Evolutionary conservation across 2,888 invertebrate species (phyloP).

Genomic region (Agriopis leucophaearia): DNA sequence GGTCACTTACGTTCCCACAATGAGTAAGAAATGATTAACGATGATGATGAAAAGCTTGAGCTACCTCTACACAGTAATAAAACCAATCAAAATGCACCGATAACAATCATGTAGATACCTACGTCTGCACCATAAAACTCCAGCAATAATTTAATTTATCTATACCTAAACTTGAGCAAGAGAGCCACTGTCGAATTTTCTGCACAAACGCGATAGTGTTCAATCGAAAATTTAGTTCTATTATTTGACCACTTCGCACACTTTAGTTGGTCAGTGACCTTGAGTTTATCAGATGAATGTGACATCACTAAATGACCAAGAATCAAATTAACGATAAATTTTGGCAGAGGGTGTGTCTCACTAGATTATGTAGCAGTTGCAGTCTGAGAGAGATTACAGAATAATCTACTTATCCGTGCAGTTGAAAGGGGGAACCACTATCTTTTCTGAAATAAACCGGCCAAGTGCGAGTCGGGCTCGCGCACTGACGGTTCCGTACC

Average conservation of each 20-base stretch:
- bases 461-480: no score
- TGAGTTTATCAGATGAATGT: constrained; percentile 1
- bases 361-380: background rate
- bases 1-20: no score
- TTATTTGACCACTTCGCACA: background rate
- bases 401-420: no score
- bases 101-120: background rate
- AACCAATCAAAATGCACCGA: background rate
- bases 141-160: background rate
- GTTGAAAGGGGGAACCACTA: no score
- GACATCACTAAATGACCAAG: background rate
- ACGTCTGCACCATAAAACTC: background rate
- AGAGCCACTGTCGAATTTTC: background rate
- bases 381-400: no score
- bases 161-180: background rate
- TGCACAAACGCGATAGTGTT: background rate
- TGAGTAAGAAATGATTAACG: background rate
- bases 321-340: background rate
- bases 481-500: no score
- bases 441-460: no score
- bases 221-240: background rate
- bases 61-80: background rate
- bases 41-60: background rate
- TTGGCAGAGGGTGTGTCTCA: background rate
- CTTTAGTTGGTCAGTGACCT: background rate